phyloP scores from a whole-genome alignment of 2,113 vertebrate species.

The Xiphophorus maculatus region DNA sequence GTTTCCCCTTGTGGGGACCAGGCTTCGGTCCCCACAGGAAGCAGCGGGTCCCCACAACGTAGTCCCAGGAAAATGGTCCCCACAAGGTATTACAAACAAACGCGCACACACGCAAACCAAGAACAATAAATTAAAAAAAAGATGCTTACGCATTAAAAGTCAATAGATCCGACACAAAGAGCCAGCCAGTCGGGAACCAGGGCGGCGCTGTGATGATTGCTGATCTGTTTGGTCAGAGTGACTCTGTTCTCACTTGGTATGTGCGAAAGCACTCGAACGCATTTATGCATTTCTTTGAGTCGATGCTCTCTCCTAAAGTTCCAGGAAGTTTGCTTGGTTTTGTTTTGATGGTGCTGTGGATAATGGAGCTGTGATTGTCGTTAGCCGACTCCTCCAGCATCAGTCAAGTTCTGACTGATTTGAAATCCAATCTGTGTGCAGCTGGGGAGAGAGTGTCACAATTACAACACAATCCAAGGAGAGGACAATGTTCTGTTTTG shows the following conservation, averaged over 20 bases:
- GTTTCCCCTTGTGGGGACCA: too few relatives aligned
- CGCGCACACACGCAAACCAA: too few relatives aligned
- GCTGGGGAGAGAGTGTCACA: neutral
- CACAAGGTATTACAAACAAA: too few relatives aligned
- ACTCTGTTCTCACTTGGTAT: neutral
- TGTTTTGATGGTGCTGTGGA: neutral
- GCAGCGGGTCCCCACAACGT: too few relatives aligned
- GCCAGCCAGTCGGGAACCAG: neutral
- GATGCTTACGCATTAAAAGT: neutral
- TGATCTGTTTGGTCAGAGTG: neutral
- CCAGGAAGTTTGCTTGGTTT: neutral
- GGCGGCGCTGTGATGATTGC: neutral
- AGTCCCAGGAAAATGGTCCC: too few relatives aligned
- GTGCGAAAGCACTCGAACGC: neutral
- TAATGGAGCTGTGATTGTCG: neutral
- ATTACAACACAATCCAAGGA: neutral
- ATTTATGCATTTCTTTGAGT: neutral
- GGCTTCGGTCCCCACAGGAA: too few relatives aligned
- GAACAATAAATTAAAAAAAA: neutral
- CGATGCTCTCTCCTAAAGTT: neutral
- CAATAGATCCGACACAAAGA: neutral
- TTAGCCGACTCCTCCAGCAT: neutral
- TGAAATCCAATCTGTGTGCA: conserved; percentile 1
- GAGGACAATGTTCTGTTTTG: too few relatives aligned
- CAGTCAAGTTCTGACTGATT: neutral